Base-by-base conservation (phyloP, 2,888 invertebrate species). In the Phragmatobia fuliginosa region DNA sequence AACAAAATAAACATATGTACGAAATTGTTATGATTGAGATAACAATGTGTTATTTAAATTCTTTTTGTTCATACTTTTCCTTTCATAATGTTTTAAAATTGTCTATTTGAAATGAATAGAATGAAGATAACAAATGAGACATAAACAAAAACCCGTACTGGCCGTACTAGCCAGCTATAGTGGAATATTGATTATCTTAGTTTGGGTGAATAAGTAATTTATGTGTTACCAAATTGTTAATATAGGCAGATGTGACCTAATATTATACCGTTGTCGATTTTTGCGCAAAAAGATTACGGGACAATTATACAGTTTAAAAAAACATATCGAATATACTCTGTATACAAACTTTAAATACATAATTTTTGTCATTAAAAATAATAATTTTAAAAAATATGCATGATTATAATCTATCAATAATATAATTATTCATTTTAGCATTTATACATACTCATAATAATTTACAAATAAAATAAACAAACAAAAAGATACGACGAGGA, bases 401-500 rank as follows among this genome's bases (percentile, higher is more conserved):
- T 28, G 36, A 64, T 60, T 16, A 25, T 4, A 16, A 59, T 33
- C 66, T 65, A 11, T 8, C 11, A 33, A 61, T 56, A n/a, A n/a
- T 8, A 62, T n/a, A 21, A 59, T 45, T 45, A n/a, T 21, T 14
- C 21, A 45, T 18, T n/a, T 45, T 14, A 32, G 45, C 28, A 2
- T 21, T 1, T 21, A 45, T 11, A n/a, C 61, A 65, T 74, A 33
- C 6, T 1, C 21, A 36, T 61, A 67, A 7, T 62, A 31, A 62
- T 61, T 36, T 67, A 59, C 67, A 45, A 66, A 63, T 41, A 1
- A 45, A 41, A 32, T 62, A 73, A 18, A 21, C 66, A 18, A 52
- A 72, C 83, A 86, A 88, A 87, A 88, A 85, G 75, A 77, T 76
- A 74, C 96, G 96, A 96, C 96, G 96, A 96, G 96, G 97, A 97